Percentiles rank a stretch among this genome's conserved stretches.
Conservation (phyloP, 1,140 invertebrate genomes). For the Atta colombica region DNA sequence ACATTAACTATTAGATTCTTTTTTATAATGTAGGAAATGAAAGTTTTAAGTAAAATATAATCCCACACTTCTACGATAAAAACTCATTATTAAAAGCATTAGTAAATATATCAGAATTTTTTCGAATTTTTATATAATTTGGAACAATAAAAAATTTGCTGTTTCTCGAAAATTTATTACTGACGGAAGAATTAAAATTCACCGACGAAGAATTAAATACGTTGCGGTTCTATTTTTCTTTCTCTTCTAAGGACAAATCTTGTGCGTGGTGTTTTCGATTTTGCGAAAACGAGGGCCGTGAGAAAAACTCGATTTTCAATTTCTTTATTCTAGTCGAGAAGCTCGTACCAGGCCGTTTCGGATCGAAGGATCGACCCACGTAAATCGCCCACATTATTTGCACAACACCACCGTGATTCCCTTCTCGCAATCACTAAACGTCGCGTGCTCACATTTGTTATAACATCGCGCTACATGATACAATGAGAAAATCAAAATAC, state of each 20-base stretch:
- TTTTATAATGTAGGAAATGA: too few species aligned
- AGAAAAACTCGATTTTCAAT: slow-evolving; percentile 41
- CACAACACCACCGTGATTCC: slow-evolving; percentile 58
- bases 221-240: background rate
- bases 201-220: background rate
- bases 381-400: slow-evolving; percentile 69
- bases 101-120: too few species aligned
- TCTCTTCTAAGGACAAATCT: background rate
- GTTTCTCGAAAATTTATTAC: too few species aligned
- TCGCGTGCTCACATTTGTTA: slow-evolving; percentile 23
- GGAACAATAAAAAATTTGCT: too few species aligned
- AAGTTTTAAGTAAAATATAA: too few species aligned
- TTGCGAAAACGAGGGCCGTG: slow-evolving; percentile 5
- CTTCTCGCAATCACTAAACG: slow-evolving; percentile 49
- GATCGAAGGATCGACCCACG: slow-evolving; percentile 54
- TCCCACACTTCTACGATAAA: too few species aligned
- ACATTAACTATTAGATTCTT: too few species aligned
- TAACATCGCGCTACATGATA: slow-evolving; percentile 36
- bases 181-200: too few species aligned
- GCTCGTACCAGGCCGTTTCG: slow-evolving; percentile 30
- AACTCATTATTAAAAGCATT: too few species aligned
- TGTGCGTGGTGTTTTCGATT: background rate
- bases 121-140: too few species aligned
- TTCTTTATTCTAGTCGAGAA: slow-evolving; percentile 27
- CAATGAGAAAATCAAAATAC: slow-evolving; percentile 36